Conservation (phyloP, 2,888 invertebrate species). For the Tenthredo scrophulariae region DNA sequence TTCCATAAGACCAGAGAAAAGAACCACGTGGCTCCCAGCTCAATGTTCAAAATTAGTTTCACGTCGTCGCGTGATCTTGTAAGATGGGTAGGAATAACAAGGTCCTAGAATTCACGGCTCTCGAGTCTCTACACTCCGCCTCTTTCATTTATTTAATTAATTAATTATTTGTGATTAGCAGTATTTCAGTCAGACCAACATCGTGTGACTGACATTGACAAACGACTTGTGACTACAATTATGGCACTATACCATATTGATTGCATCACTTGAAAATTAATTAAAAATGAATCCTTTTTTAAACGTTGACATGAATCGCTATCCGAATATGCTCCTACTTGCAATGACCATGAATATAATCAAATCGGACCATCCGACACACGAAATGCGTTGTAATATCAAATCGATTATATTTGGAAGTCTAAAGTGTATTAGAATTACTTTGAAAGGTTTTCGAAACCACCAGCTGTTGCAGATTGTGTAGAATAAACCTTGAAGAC, state of each 20-base stretch:
- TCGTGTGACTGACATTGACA: slow-evolving; percentile 32
- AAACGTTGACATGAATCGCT: slow-evolving; percentile 14
- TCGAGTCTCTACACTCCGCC: slow-evolving; percentile 25
- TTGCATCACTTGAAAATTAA: slow-evolving; percentile 19
- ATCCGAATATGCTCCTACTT: not conserved
- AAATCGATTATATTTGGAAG: not conserved
- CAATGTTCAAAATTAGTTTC: not conserved
- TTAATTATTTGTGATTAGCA: slow-evolving; percentile 34
- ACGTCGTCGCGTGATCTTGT: not conserved
- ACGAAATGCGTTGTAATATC: not conserved
- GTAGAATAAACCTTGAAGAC: slow-evolving; percentile 33
- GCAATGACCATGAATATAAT: not conserved
- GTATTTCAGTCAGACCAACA: slow-evolving; percentile 24
- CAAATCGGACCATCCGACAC: not conserved
- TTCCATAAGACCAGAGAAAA: not conserved
- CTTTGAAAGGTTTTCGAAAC: not conserved
- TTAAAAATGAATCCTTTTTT: slow-evolving; percentile 20
- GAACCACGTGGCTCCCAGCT: not conserved
- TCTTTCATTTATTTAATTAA: slow-evolving; percentile 33
- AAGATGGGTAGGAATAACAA: not conserved
- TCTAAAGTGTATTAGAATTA: not conserved
- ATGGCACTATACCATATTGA: slow-evolving; percentile 24
- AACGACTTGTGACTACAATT: slow-evolving; percentile 30
- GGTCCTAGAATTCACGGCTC: not conserved
- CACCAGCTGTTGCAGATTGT: not conserved